Evolutionary conservation across 2,113 vertebrate genomes (phyloP).

Genomic region (Anthoscopus minutus): DNA sequence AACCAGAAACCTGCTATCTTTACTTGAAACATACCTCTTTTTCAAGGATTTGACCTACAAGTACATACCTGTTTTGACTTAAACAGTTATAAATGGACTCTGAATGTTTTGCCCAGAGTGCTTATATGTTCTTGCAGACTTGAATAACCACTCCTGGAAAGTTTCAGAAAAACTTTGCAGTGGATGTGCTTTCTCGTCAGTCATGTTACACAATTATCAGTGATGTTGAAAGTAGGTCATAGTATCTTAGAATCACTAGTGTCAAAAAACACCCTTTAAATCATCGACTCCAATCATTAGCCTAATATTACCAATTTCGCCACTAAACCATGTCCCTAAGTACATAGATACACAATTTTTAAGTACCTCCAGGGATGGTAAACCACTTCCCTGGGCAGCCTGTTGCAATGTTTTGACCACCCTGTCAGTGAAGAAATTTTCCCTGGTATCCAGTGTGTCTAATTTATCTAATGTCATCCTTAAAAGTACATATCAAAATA

Average conservation of each 20-base stretch:
- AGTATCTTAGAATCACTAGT: not conserved
- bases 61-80: not conserved
- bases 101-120: not conserved
- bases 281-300: not conserved
- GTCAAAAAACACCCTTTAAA: not conserved
- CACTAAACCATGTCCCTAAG: not conserved
- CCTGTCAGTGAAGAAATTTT: not conserved
- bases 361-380: not conserved
- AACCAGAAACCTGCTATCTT: not conserved
- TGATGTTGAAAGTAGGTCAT: not conserved
- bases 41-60: not conserved
- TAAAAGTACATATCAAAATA: not conserved
- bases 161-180: not conserved
- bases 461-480: not conserved
- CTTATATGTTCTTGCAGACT: not conserved
- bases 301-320: no score
- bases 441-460: not conserved
- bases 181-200: not conserved
- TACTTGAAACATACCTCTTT: not conserved
- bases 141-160: not conserved
- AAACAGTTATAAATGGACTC: not conserved
- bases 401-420: not conserved
- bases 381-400: not conserved
- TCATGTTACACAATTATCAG: not conserved
- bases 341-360: not conserved